A percentile compares a stretch with the other conserved stretches of the same genome.
Conservation (phyloP, 92 coral and sea anemone species). For the Porites lobata region DNA sequence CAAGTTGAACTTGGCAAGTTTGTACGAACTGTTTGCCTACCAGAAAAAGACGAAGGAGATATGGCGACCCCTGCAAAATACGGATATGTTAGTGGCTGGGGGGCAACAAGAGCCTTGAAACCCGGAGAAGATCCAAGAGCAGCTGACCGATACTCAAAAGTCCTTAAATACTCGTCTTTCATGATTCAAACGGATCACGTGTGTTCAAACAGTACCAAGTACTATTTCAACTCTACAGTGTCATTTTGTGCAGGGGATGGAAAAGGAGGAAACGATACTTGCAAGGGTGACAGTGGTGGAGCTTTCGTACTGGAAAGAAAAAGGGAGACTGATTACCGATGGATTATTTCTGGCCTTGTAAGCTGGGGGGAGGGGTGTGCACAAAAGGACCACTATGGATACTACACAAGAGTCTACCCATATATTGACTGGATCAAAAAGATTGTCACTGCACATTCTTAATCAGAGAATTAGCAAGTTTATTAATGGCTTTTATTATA, state of each 20-base stretch:
- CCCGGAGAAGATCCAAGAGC: not conserved
- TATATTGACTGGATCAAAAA: slow-evolving; percentile 86
- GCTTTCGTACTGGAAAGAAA: slow-evolving; percentile 57
- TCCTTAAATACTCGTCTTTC: slow-evolving; percentile 23
- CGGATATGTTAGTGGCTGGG: slow-evolving; percentile 83
- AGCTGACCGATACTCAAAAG: not conserved
- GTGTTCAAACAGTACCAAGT: not conserved
- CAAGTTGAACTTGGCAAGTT: slow-evolving; percentile 52
- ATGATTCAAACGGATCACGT: slow-evolving; percentile 24
- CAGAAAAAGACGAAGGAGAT: slow-evolving; percentile 42
- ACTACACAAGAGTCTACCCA: slow-evolving; percentile 74
- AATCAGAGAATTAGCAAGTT: no score
- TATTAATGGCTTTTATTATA: no score
- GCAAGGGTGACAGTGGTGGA: slow-evolving; percentile 77
- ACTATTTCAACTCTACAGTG: slow-evolving; percentile 34
- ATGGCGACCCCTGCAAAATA: slow-evolving; percentile 41
- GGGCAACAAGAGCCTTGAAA: slow-evolving; percentile 54
- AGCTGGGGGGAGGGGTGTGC: slow-evolving; percentile 98
- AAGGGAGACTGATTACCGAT: slow-evolving; percentile 56
- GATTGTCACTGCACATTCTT: slow-evolving; percentile 21
- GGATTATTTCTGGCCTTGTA: slow-evolving; percentile 82
- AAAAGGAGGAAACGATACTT: slow-evolving; percentile 81
- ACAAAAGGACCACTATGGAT: slow-evolving; percentile 61
- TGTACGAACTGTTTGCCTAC: slow-evolving; percentile 57
- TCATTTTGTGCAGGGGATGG: slow-evolving; percentile 82